Conservation (phyloP, 35 echinoderm and acorn worm species). For the Amphiura filiformis region DNA sequence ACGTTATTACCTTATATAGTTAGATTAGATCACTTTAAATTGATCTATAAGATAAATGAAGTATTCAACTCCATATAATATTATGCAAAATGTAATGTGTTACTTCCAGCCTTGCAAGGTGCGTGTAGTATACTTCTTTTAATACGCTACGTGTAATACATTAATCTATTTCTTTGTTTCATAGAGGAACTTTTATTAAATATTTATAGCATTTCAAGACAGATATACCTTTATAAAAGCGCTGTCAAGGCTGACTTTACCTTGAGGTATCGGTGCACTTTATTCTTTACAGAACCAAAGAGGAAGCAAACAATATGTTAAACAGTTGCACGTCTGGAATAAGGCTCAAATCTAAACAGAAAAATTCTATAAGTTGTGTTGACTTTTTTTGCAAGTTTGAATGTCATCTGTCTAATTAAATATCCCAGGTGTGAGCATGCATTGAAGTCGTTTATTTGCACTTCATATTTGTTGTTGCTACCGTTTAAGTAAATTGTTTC, state of each 20-base stretch:
- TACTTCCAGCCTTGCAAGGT: too few relatives aligned
- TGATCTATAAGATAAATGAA: too few relatives aligned
- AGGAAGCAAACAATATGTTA: neutral
- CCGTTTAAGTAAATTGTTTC: neutral
- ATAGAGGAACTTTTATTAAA: neutral
- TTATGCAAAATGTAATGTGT: too few relatives aligned
- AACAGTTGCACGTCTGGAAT: neutral
- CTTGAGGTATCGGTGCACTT: neutral
- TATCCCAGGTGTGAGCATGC: neutral
- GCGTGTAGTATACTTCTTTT: too few relatives aligned
- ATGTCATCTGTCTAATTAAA: neutral
- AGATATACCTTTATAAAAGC: neutral
- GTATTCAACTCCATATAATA: too few relatives aligned
- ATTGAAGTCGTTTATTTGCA: neutral
- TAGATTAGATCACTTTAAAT: too few relatives aligned
- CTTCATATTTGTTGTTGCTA: neutral
- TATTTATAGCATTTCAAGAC: neutral
- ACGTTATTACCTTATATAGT: too few relatives aligned
- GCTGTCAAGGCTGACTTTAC: neutral
- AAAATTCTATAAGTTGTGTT: neutral
- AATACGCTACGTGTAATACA: neutral
- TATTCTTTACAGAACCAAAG: neutral
- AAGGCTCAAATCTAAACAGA: neutral
- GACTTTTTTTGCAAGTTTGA: neutral
- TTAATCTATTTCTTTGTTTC: neutral